phyloP scores from a whole-genome alignment of 2,888 invertebrate genomes.

The Sturmia bella region DNA sequence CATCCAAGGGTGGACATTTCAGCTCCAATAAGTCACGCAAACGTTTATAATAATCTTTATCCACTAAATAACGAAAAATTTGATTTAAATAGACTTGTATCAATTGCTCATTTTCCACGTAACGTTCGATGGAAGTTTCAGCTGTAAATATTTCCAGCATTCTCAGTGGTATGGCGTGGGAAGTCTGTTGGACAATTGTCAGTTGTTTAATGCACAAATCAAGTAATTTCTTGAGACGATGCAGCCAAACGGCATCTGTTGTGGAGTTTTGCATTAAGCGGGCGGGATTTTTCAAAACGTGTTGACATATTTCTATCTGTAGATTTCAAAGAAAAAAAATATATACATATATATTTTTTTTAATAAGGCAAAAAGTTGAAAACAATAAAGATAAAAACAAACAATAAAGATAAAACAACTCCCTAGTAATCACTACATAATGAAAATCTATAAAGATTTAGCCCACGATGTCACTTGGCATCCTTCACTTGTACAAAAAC shows the following conservation, averaged over 20 bases:
- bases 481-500: too few relatives aligned
- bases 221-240: slow-evolving; percentile 80
- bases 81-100: slow-evolving; percentile 78
- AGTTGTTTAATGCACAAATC: slow-evolving; percentile 80
- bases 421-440: too few relatives aligned
- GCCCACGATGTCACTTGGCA: too few relatives aligned
- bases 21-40: slow-evolving; percentile 87
- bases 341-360: too few relatives aligned
- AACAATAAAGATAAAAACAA: too few relatives aligned
- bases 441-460: too few relatives aligned
- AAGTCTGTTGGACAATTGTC: slow-evolving; percentile 75
- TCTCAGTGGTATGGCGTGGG: slow-evolving; percentile 88
- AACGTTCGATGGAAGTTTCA: slow-evolving; percentile 79
- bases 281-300: slow-evolving; percentile 78
- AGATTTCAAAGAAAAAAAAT: neutral
- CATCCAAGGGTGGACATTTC: slow-evolving; percentile 87
- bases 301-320: slow-evolving; percentile 81
- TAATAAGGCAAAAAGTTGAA: too few relatives aligned
- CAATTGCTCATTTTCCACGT: slow-evolving; percentile 76
- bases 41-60: slow-evolving; percentile 86
- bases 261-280: slow-evolving; percentile 79
- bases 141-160: slow-evolving; percentile 90
- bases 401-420: too few relatives aligned
- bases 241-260: slow-evolving; percentile 78
- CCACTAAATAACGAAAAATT: slow-evolving; percentile 79